Evolutionary conservation across 2,113 vertebrate species (phyloP).

Genomic region (Verasper variegatus): DNA sequence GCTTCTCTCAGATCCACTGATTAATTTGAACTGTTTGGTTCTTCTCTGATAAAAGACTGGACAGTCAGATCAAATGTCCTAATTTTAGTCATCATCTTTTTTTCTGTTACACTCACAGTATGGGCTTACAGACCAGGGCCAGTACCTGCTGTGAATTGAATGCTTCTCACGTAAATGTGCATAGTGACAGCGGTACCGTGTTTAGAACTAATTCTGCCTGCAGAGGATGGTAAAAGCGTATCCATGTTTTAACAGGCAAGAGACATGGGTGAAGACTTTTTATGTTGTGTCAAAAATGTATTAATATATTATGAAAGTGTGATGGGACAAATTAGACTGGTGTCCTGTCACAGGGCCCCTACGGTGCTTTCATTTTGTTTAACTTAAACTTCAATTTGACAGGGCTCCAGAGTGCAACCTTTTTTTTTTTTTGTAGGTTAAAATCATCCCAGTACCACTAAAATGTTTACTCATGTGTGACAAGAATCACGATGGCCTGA

Average conservation of each 20-base stretch:
- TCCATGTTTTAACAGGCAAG: too few relatives aligned
- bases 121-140: too few relatives aligned
- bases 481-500: slow-evolving; percentile 2
- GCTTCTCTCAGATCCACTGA: slow-evolving; percentile 33
- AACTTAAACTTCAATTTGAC: neutral
- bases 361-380: neutral
- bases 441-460: neutral
- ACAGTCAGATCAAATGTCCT: slow-evolving; percentile 4
- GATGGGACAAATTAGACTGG: too few relatives aligned
- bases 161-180: too few relatives aligned
- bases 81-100: neutral
- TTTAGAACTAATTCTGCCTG: too few relatives aligned
- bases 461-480: slow-evolving; percentile 6
- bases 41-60: neutral
- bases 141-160: too few relatives aligned
- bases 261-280: too few relatives aligned
- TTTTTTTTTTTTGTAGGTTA: neutral
- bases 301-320: too few relatives aligned
- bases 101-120: neutral
- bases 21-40: neutral
- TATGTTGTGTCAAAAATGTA: too few relatives aligned
- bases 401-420: neutral
- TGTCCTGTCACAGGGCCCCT: too few relatives aligned
- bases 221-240: too few relatives aligned
- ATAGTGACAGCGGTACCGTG: too few relatives aligned